phyloP scores from a whole-genome alignment of 2,113 vertebrate species.

The Pituophis catenifer region DNA sequence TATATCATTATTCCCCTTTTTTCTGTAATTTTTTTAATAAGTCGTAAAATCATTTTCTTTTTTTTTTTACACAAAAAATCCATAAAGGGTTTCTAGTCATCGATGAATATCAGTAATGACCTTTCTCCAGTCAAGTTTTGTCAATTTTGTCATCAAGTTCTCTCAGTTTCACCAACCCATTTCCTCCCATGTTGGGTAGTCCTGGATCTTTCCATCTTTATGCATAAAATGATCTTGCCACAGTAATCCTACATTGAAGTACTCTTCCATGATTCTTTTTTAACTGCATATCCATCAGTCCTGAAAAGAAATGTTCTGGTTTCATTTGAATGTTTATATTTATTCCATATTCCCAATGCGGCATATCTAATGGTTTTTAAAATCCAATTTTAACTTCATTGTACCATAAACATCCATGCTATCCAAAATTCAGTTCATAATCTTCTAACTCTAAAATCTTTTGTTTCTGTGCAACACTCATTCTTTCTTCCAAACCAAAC shows the following conservation, averaged over 20 bases:
- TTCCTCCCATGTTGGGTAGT: neutral
- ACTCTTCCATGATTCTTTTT: neutral
- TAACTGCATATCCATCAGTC: neutral
- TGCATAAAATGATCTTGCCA: neutral
- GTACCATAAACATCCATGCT: neutral
- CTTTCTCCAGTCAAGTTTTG: neutral
- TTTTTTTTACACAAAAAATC: neutral
- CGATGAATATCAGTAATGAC: neutral
- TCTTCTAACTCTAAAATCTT: neutral
- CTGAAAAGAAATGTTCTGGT: neutral
- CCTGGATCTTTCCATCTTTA: neutral
- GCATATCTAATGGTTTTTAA: neutral
- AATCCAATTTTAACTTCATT: neutral
- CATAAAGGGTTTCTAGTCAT: neutral
- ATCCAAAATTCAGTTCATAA: neutral
- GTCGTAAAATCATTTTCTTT: neutral
- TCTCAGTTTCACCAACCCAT: neutral
- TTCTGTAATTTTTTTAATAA: neutral
- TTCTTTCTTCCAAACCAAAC: neutral
- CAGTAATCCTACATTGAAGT: neutral
- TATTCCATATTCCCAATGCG: neutral
- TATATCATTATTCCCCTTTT: neutral
- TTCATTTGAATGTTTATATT: neutral
- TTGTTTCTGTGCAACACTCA: neutral
- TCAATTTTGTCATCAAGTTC: neutral